These are phyloP conservation scores for Peromyscus nudipes DNA, from an alignment of 2,797 vertebrate species.

Conservation along the genomic window DNA sequence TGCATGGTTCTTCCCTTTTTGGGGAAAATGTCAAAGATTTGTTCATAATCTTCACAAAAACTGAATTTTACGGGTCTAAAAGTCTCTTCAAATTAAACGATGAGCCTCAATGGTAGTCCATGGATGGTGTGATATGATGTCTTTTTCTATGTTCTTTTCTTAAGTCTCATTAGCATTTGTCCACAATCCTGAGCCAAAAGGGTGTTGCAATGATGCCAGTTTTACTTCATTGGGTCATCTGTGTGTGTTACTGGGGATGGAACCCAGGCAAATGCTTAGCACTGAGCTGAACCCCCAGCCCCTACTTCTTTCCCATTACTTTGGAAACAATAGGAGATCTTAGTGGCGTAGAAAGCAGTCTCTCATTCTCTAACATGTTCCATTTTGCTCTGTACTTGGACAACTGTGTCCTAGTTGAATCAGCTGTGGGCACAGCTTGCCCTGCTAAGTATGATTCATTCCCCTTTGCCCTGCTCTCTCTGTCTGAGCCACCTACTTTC, in stretches of 20 bases:
- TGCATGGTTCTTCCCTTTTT: background rate
- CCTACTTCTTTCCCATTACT: background rate
- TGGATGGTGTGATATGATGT: accelerated
- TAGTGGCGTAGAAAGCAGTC: background rate
- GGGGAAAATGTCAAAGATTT: background rate
- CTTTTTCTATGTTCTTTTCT: background rate
- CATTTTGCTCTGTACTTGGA: background rate
- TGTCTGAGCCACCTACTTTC: background rate
- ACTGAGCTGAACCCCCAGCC: too few relatives aligned
- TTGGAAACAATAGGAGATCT: background rate
- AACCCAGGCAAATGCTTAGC: background rate
- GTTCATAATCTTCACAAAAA: background rate
- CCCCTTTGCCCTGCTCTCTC: background rate
- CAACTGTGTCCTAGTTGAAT: background rate
- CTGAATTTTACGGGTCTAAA: background rate
- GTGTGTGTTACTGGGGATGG: background rate
- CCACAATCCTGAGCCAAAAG: background rate
- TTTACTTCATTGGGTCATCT: background rate
- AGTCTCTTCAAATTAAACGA: background rate
- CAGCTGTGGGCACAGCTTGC: accelerated
- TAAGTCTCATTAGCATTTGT: background rate
- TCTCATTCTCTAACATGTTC: background rate
- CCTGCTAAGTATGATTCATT: background rate
- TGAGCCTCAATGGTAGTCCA: background rate
- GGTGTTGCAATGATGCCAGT: background rate